These are phyloP conservation scores for Adoxophyes honmai DNA, from an alignment of 1,140 invertebrate genomes.

Conservation along the genomic window DNA sequence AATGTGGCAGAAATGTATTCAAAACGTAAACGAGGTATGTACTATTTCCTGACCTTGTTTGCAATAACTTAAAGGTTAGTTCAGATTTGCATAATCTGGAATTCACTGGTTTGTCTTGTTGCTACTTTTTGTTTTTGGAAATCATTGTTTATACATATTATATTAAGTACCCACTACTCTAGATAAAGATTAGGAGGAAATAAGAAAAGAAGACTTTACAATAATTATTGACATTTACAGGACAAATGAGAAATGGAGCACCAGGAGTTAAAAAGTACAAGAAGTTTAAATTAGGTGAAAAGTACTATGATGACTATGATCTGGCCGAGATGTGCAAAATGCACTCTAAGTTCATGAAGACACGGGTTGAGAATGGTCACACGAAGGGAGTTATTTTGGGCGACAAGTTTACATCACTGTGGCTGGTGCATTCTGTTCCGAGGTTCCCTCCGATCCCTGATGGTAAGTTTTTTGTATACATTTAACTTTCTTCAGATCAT, in stretches of 20 bases:
- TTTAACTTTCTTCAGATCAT: too few species aligned
- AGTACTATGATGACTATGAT: constrained; percentile 69
- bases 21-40: constrained; percentile 52
- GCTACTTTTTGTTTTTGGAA: too few species aligned
- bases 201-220: too few species aligned
- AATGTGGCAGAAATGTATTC: constrained; percentile 63
- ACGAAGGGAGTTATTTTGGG: constrained; percentile 90
- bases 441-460: constrained; percentile 83
- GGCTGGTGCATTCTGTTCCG: constrained; percentile 95
- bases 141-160: too few species aligned
- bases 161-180: too few species aligned
- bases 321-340: constrained; percentile 69
- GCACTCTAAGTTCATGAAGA: constrained; percentile 67
- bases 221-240: constrained; percentile 20
- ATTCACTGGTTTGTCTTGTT: too few species aligned
- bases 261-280: constrained; percentile 52
- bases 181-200: too few species aligned
- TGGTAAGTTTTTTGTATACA: constrained; percentile 36
- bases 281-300: constrained; percentile 62
- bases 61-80: too few species aligned
- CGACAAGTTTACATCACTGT: constrained; percentile 86
- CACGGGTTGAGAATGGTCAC: constrained; percentile 82
- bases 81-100: too few species aligned
- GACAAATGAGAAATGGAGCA: constrained; percentile 45
- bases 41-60: too few species aligned